Base-by-base conservation (phyloP, 2,797 vertebrate species). In the Scolopax rusticola region DNA sequence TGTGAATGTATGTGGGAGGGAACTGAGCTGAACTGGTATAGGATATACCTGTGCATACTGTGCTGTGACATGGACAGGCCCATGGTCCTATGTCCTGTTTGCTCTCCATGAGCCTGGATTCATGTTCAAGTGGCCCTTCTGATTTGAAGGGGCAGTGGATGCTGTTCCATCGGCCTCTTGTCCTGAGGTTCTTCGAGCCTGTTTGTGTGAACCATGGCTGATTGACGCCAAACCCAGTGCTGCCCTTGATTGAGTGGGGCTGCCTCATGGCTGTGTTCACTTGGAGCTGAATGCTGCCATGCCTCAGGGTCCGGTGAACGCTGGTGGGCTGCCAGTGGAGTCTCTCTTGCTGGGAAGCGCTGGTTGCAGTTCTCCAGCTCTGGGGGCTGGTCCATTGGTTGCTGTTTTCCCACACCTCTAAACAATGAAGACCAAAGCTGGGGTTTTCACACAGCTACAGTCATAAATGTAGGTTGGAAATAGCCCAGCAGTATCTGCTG, bases 281-380 rank as follows among this genome's bases (percentile, higher is more conserved):
- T 65, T 28, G 36, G 50, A 51, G 43, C 11, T 33, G 27, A 50
- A 87, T n/a, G 13, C 28, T 57, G 50, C 61, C 9, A 13, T 0
- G 6, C 0, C 0, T 33, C 0, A 0, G 15, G 64, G 59, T 59
- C 43, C 56, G 28, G 76, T 23, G 78, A 48, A 9, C 59, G 25
- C 38, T 0, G 0, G n/a, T 15, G 23, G 40, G 48, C 50, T 96
- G 73, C 83, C 40, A 14, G 20, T 2, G 3, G 24, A 69, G 50
- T 5, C 5, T 83, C 43, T 67, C 61, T 33, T 79, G 73, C 77
- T 74, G 64, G 67, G 74, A 64, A 68, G 70, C 19, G 3, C 36
- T 48, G 30, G 5, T 27, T 43, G 81, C 70, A 28, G 14, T 36
- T 90, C 74, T 53, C 14, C 20, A 32, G 41, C 59, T 54, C 54